A percentile compares a stretch with the other conserved stretches of the same genome.
Conservation (phyloP, 1,140 invertebrate species). For the Bombus cullumanus region DNA sequence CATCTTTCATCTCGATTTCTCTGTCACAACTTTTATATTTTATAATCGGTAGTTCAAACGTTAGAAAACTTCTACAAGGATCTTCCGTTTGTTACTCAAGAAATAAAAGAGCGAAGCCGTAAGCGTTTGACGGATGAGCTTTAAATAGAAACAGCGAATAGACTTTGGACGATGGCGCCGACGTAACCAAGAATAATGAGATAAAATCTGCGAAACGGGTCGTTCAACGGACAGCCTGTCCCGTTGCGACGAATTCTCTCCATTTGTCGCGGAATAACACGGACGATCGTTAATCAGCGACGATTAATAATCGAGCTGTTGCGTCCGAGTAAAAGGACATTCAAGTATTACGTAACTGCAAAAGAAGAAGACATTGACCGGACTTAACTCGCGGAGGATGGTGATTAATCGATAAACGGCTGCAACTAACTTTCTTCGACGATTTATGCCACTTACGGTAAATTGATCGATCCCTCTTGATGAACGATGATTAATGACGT, state of each 20-base stretch:
- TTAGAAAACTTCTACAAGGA: neutral
- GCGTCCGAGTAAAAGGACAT: neutral
- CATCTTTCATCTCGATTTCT: neutral
- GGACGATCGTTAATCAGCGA: slow-evolving; percentile 26
- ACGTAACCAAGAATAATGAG: slow-evolving; percentile 14
- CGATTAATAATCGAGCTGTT: slow-evolving; percentile 40
- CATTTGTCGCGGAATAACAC: neutral
- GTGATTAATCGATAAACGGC: slow-evolving; percentile 48
- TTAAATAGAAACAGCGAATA: slow-evolving; percentile 23
- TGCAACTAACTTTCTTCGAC: slow-evolving; percentile 41
- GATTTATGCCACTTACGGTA: slow-evolving; percentile 54
- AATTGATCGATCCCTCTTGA: slow-evolving; percentile 48
- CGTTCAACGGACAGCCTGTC: neutral
- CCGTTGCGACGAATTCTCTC: neutral
- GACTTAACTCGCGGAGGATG: slow-evolving; percentile 16
- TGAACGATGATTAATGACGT: slow-evolving; percentile 47
- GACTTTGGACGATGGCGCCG: neutral
- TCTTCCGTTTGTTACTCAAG: neutral
- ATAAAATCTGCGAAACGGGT: neutral
- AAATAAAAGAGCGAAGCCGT: neutral
- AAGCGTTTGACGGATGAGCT: neutral
- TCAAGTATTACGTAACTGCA: slow-evolving; percentile 26
- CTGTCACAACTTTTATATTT: neutral
- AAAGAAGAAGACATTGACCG: neutral
- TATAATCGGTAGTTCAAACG: neutral